Evolutionary conservation across 2,113 vertebrate species (phyloP).

Genomic region (Myodes glareolus): DNA sequence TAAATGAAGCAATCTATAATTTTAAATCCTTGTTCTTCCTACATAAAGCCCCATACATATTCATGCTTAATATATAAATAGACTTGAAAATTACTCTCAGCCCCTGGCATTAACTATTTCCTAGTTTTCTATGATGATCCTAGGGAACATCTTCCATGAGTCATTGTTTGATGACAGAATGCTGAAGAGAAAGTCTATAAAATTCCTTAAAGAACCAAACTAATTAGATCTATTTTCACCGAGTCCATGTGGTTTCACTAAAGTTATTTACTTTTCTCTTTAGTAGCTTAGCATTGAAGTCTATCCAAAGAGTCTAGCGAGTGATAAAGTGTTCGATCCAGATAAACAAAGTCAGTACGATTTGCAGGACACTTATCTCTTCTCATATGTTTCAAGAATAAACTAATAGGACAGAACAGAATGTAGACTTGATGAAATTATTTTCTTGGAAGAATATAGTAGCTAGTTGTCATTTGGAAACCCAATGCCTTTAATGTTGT

Average conservation of each 20-base stretch:
- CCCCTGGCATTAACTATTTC: not conserved
- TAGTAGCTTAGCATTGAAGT: not conserved
- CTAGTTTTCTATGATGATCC: not conserved
- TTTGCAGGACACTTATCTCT: conserved; percentile 60
- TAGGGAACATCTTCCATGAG: conserved; percentile 9
- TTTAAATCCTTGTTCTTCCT: not conserved
- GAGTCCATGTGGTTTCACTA: not conserved
- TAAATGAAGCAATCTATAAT: not conserved
- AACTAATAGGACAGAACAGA: conserved; percentile 37
- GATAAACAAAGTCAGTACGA: conserved; percentile 48
- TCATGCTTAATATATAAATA: conserved; percentile 56
- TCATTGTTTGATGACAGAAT: conserved; percentile 25
- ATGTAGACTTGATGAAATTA: conserved; percentile 61
- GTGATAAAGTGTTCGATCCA: conserved; percentile 21
- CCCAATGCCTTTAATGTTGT: not conserved
- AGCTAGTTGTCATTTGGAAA: not conserved
- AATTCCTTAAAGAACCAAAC: not conserved
- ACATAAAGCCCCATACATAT: not conserved
- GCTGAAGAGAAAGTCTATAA: conserved; percentile 1
- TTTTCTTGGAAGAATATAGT: conserved; percentile 64
- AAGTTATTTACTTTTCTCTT: not conserved
- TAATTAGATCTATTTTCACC: conserved; percentile 3
- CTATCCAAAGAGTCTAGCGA: conserved; percentile 35
- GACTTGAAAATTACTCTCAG: not conserved
- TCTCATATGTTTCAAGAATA: conserved; percentile 58